Percentiles rank a stretch among this genome's conserved stretches.
Conservation (phyloP, 1,140 invertebrate species). For the Galleria mellonella region DNA sequence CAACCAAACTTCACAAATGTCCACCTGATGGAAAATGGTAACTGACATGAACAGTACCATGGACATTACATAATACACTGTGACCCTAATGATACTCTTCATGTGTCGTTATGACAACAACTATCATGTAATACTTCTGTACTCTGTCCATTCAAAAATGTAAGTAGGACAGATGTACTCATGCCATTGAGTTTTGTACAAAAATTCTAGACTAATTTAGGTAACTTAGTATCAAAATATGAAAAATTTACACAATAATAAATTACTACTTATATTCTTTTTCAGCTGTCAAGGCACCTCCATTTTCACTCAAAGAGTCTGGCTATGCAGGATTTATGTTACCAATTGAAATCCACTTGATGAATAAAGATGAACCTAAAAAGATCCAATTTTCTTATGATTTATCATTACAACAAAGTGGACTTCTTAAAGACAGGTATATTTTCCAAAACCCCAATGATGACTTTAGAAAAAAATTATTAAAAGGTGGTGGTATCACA, state of each 20-base stretch:
- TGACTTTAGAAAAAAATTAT: constrained; percentile 90
- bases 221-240: too few relatives aligned
- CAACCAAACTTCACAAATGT: too few relatives aligned
- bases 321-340: constrained; percentile 96
- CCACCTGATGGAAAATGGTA: too few relatives aligned
- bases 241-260: constrained; percentile 5
- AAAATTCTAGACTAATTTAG: too few relatives aligned
- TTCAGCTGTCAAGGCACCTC: constrained; percentile 90
- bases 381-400: constrained; percentile 92
- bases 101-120: too few relatives aligned
- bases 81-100: too few relatives aligned
- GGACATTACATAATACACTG: too few relatives aligned
- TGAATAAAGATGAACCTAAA: constrained; percentile 93
- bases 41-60: too few relatives aligned
- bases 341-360: constrained; percentile 93
- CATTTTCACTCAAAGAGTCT: constrained; percentile 92
- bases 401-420: constrained; percentile 84
- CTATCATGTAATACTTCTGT: too few relatives aligned
- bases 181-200: too few relatives aligned
- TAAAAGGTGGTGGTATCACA: constrained; percentile 87
- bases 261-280: constrained; percentile 25
- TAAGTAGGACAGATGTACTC: too few relatives aligned
- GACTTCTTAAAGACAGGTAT: constrained; percentile 84
- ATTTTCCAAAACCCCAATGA: constrained; percentile 88
- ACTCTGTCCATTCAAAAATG: too few relatives aligned